Base-by-base conservation (phyloP, 2,888 invertebrate genomes). In the Oscheius sp. region DNA sequence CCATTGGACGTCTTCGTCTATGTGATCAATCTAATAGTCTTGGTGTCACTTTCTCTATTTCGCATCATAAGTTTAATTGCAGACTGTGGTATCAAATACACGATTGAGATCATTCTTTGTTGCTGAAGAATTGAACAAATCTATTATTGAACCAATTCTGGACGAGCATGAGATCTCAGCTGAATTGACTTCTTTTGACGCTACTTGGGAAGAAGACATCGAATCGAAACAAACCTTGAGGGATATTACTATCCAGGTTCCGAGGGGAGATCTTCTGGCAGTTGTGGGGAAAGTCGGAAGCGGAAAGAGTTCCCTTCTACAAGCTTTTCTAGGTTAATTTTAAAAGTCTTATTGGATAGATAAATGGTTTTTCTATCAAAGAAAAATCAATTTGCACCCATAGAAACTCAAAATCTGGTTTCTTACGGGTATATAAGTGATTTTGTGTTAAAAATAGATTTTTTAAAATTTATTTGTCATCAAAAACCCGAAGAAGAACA, bases 221-320 rank as follows among this genome's bases (percentile, higher is more conserved):
- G 57, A 66, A 8, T 55, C 63, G 2, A 58, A 48, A 6, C 63
- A 68, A 15, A 63, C 58, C 4, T 34, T 72, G 33, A 12, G 42
- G 12, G 72, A 72, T 42, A 92, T 95, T 65, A 92, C 91, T 85
- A 82, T 95, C 58, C 88, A 91, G 85, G 82, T 94, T 61, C 89
- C 70, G 89, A 90, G 91, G 50, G 91, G 91, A 8, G 90, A 91
- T 4, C 88, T 95, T 37, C 91, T 92, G 12, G 94, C 94, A 0
- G 91, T 95, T 27, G 94, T 95, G 0, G 95, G 95, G 3, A 91
- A 92, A 34, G 94, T 95, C 1, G 95, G 95, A 63, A 91, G 92
- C 1, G 95, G 93, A 55, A 95, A 95, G 89, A 93, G 93, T 33
- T 78, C 78, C 58, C 90, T 96, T 31, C 89, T 96, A 42, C 92